Percentiles rank a stretch among this genome's conserved stretches.
Evolutionary conservation across 2,888 invertebrate genomes (phyloP).

Genomic region (Steromphala cineraria): DNA sequence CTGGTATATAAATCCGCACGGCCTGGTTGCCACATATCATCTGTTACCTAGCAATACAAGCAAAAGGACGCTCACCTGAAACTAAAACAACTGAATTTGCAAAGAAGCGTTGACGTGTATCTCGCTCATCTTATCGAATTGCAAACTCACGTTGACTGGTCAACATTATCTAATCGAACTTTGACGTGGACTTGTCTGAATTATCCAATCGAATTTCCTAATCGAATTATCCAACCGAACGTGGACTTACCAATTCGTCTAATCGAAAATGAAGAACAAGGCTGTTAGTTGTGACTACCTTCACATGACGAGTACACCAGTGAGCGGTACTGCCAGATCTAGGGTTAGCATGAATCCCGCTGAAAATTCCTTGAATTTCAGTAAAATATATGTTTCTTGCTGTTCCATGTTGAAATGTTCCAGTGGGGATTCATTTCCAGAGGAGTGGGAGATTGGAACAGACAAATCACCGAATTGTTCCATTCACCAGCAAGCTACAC

Average conservation of each 20-base stretch:
- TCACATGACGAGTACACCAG: not conserved
- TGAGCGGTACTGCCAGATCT: not conserved
- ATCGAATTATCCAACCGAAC: too few relatives aligned
- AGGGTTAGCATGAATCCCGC: not conserved
- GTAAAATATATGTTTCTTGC: not conserved
- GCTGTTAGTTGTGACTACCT: not conserved
- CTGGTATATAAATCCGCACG: not conserved
- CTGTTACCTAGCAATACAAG: not conserved
- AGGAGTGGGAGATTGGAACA: not conserved
- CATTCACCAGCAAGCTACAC: not conserved
- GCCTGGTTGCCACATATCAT: not conserved
- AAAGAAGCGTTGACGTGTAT: too few relatives aligned
- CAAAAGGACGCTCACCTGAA: too few relatives aligned
- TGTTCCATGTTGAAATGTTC: not conserved
- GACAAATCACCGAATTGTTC: not conserved
- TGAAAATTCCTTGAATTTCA: not conserved
- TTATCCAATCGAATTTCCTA: too few relatives aligned
- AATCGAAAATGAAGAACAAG: not conserved
- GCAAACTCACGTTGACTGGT: too few relatives aligned
- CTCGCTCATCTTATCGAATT: too few relatives aligned
- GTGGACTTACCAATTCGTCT: too few relatives aligned
- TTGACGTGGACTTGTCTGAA: too few relatives aligned
- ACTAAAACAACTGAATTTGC: too few relatives aligned
- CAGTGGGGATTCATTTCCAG: not conserved
- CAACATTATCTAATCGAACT: too few relatives aligned